Conservation (phyloP, 2,113 vertebrate species). For the Lepidothrix coronata region DNA sequence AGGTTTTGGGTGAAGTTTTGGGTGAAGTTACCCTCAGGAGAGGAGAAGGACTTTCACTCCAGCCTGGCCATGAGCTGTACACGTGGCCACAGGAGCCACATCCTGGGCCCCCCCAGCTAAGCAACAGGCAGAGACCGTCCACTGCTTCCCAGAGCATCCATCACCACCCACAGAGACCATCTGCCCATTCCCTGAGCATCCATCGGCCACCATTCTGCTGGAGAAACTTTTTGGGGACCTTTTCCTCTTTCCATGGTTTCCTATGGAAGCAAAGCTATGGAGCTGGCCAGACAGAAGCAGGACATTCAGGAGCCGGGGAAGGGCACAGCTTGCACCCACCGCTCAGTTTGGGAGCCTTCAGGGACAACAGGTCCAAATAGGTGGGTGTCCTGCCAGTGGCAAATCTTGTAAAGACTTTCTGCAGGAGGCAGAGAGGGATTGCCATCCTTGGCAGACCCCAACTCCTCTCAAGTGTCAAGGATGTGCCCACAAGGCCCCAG, state of each 20-base stretch:
- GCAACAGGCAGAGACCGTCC: not conserved
- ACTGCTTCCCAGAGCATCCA: not conserved
- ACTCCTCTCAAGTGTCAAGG: not conserved
- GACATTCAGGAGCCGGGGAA: not conserved
- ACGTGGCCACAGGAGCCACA: not conserved
- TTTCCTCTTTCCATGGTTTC: not conserved
- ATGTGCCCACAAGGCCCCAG: not conserved
- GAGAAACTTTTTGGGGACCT: not conserved
- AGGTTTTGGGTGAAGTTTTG: not conserved
- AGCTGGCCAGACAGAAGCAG: not conserved
- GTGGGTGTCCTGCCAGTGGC: not conserved
- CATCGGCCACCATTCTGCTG: fast-evolving
- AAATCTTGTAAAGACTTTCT: not conserved
- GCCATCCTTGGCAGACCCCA: fast-evolving
- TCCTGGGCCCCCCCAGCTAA: not conserved
- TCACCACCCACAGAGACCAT: not conserved
- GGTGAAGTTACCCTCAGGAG: not conserved
- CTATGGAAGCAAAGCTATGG: not conserved
- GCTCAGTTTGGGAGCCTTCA: not conserved
- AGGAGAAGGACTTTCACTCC: not conserved
- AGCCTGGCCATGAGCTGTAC: not conserved
- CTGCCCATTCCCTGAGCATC: not conserved
- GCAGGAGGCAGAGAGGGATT: not conserved
- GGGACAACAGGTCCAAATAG: fast-evolving
- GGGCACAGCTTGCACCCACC: not conserved